These are phyloP conservation scores for Drosophila mauritiana DNA, from an alignment of 1,140 invertebrate species.

Conservation along the genomic window DNA sequence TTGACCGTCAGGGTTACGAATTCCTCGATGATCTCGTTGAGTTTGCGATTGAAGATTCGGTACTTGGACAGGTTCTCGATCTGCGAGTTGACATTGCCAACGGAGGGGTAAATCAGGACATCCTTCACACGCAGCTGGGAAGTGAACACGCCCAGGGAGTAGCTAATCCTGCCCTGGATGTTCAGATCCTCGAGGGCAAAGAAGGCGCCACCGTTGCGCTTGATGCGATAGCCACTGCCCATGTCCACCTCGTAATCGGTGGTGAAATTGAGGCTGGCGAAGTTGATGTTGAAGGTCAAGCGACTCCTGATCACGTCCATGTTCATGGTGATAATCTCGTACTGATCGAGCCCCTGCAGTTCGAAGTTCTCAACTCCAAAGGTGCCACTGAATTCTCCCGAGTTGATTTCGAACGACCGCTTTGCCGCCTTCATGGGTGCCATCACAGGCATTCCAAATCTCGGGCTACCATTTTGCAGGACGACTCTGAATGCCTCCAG, in stretches of 20 bases:
- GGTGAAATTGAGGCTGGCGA: slow-evolving; percentile 55
- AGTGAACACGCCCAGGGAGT: slow-evolving; percentile 44
- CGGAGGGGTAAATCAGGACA: slow-evolving; percentile 43
- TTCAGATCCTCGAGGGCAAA: slow-evolving; percentile 67
- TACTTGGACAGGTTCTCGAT: slow-evolving; percentile 75
- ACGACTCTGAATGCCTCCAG: slow-evolving; percentile 53
- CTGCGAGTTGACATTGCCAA: slow-evolving; percentile 69
- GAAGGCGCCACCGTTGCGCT: slow-evolving; percentile 63
- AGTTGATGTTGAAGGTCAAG: slow-evolving; percentile 50
- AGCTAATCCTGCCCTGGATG: slow-evolving; percentile 54
- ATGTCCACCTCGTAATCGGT: slow-evolving; percentile 60
- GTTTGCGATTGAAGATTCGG: slow-evolving; percentile 69
- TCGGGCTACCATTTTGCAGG: slow-evolving; percentile 58
- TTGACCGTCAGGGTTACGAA: slow-evolving; percentile 72
- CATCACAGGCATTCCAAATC: slow-evolving; percentile 63
- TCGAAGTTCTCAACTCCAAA: slow-evolving; percentile 45
- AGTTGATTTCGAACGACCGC: slow-evolving; percentile 37
- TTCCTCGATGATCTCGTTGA: slow-evolving; percentile 77
- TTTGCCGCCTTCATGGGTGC: slow-evolving; percentile 51
- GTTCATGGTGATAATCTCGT: slow-evolving; percentile 50
- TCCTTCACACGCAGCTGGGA: slow-evolving; percentile 51
- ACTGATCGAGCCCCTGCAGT: slow-evolving; percentile 65
- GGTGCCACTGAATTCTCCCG: slow-evolving; percentile 39
- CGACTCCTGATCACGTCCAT: slow-evolving; percentile 31
- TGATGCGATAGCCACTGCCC: slow-evolving; percentile 44